phyloP scores from a whole-genome alignment of 2,113 vertebrate species.

The Halcyon malimbica region DNA sequence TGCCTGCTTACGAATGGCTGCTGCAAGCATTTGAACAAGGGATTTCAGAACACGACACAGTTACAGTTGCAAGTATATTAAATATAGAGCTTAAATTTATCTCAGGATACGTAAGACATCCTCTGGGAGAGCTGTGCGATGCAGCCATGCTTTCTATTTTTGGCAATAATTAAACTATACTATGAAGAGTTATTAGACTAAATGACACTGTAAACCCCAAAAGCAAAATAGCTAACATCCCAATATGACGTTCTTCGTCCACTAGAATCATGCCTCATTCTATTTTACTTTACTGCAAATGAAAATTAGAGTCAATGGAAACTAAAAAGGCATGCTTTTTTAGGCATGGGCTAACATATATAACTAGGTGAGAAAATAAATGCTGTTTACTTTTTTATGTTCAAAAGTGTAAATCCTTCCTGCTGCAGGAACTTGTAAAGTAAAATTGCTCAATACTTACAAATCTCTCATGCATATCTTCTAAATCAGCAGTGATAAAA shows the following conservation, averaged over 20 bases:
- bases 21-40: constrained; percentile 11
- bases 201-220: constrained; percentile 14
- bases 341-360: constrained; percentile 22
- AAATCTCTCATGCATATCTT: constrained; percentile 23
- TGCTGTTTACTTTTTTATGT: constrained; percentile 15
- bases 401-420: constrained; percentile 42
- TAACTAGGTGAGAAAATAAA: constrained; percentile 47
- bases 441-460: constrained; percentile 29
- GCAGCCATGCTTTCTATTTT: constrained; percentile 50
- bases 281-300: constrained; percentile 44
- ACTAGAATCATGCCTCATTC: constrained; percentile 11
- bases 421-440: constrained; percentile 33
- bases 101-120: constrained; percentile 22
- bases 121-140: constrained; percentile 34
- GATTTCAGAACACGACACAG: background rate
- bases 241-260: background rate
- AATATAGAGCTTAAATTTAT: constrained; percentile 50
- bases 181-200: constrained; percentile 24
- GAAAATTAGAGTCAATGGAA: constrained; percentile 41
- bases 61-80: constrained; percentile 30
- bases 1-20: background rate
- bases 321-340: background rate
- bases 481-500: constrained; percentile 55
- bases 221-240: constrained; percentile 48
- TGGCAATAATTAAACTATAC: constrained; percentile 52